Evolutionary conservation across 2,888 invertebrate species (phyloP), one percentile per base, ranked within the genome.

Genomic region (Troides helena): DNA sequence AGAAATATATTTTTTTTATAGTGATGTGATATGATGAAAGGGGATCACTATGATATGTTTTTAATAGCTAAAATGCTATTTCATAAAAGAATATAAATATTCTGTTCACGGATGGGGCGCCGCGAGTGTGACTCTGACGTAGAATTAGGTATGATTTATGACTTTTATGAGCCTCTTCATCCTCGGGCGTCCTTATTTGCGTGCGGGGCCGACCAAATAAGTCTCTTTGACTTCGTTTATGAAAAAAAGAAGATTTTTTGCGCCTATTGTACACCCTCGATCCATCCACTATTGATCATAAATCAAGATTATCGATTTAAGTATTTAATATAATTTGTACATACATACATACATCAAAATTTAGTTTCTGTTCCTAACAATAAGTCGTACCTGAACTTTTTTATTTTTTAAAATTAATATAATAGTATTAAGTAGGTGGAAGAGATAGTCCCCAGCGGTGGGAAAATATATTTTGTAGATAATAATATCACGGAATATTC

Each of bases 131-230:
- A 82, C 82, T 81, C 78, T 76, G 78, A 80, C 83, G 78, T 81
- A 80, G 88, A 88, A 85, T 87, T 88, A 89, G 86, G 85, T 87
- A 82, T 88, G 90, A 91, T 91, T 89, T 90, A 90, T 85, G 85
- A 82, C 83, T 84, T 86, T 86, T 84, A 85, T 83, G 87, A 86
- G 87, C 80, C 82, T 79, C 80, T 81, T 81, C 78, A 80, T 80
- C 81, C 81, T 81, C 78, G 72, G 77, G 79, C 76, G 79, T 78
- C 79, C 76, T 81, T 85, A 82, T 86, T 88, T 85, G 85, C 83
- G 80, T 85, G 81, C 77, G 76, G 72, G 74, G 71, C 61, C 70
- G 70, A 71, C 70, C 70, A 74, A 69, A 72, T 74, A 74, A 71
- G 60, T 70, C 70, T 39, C 64, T 64, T 36, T 57, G 25, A 65